Evolutionary conservation across 2,113 vertebrate species (phyloP).

Genomic region (Anthoscopus minutus): DNA sequence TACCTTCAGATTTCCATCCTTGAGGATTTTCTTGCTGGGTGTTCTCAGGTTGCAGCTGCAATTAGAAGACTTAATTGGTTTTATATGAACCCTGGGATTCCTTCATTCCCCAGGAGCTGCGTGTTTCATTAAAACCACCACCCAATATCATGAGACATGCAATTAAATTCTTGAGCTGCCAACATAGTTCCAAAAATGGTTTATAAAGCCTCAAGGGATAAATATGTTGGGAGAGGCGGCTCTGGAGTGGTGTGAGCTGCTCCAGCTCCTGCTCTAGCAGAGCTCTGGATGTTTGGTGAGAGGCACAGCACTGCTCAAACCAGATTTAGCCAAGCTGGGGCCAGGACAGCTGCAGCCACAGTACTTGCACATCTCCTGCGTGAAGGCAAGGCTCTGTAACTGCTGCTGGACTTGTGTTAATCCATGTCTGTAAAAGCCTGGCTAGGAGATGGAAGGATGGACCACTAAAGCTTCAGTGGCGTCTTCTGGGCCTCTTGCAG

Average conservation of each 20-base stretch:
- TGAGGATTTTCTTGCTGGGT: background rate
- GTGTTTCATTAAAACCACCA: background rate
- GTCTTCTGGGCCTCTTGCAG: background rate
- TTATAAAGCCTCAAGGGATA: background rate
- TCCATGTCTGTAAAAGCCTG: background rate
- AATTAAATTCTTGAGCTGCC: background rate
- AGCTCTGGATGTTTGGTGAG: background rate
- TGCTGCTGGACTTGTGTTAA: background rate
- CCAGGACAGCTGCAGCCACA: background rate
- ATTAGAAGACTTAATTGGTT: constrained; percentile 28
- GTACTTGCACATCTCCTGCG: background rate
- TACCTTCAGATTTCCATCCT: constrained; percentile 2
- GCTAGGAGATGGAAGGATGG: background rate
- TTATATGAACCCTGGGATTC: background rate
- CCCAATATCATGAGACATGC: background rate
- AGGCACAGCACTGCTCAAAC: background rate
- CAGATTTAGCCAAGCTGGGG: background rate
- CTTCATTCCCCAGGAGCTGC: background rate
- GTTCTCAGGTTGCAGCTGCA: background rate
- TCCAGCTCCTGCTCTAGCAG: background rate
- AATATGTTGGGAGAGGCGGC: background rate
- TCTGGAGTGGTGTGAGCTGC: rapidly evolving
- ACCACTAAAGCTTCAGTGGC: background rate
- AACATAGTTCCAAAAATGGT: background rate
- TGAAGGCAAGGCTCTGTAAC: background rate